A percentile compares a stretch with the other conserved stretches of the same genome.
Evolutionary conservation across 2,888 invertebrate genomes (phyloP).

Genomic region (Tenthredo livida): DNA sequence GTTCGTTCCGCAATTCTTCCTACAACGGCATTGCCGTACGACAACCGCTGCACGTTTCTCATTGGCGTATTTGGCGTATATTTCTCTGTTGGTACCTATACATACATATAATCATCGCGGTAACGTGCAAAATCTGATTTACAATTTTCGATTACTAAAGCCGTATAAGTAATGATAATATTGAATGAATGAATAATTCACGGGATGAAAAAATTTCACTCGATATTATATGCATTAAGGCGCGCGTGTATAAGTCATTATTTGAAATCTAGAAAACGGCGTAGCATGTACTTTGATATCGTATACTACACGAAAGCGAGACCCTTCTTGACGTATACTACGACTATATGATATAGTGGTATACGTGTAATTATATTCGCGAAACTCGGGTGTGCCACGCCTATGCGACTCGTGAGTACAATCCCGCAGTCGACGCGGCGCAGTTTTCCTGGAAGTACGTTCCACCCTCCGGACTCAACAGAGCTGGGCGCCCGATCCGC

Average conservation of each 20-base stretch:
- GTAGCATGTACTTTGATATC: no score
- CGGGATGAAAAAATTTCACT: no score
- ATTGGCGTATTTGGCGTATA: background rate
- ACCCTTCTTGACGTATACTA: no score
- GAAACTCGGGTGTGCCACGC: constrained; percentile 32
- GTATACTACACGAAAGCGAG: no score
- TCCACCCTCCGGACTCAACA: constrained; percentile 41
- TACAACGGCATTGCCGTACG: background rate
- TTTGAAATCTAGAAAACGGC: no score
- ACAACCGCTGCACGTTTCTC: background rate
- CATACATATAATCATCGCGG: background rate
- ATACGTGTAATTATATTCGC: background rate
- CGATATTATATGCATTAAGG: no score
- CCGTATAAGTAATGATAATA: no score
- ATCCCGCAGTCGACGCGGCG: constrained; percentile 38
- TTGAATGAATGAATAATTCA: background rate
- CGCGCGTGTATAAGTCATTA: no score
- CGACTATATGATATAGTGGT: background rate
- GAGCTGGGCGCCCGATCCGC: constrained; percentile 22
- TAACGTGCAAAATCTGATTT: background rate
- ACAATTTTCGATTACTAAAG: background rate
- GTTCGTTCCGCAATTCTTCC: background rate
- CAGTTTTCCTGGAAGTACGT: constrained; percentile 50
- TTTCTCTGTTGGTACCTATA: background rate
- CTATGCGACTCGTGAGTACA: constrained; percentile 23